Evolutionary conservation across 2,888 invertebrate species (phyloP).

Genomic region (Lamproptera curius): DNA sequence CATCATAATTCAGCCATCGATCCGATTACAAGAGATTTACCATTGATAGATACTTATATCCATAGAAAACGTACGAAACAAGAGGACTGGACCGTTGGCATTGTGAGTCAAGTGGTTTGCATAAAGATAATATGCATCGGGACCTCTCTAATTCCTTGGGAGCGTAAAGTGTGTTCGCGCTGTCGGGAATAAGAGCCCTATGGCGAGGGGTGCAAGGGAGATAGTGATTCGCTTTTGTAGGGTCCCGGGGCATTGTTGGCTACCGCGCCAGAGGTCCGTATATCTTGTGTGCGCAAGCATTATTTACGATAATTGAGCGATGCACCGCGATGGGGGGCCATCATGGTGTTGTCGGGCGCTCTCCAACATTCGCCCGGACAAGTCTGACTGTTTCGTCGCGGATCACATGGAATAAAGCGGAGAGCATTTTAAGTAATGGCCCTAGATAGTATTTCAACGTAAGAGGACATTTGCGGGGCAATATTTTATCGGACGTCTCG

Average conservation of each 20-base stretch:
- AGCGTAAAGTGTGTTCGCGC: conserved; percentile 45
- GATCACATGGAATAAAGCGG: conserved; percentile 77
- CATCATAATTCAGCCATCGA: conserved; percentile 44
- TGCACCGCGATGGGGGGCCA: conserved; percentile 77
- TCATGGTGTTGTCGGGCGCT: conserved; percentile 74
- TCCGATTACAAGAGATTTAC: conserved; percentile 59
- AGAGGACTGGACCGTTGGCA: conserved; percentile 63
- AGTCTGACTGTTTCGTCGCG: conserved; percentile 75
- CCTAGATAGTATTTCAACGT: conserved; percentile 75
- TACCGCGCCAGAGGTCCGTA: conserved; percentile 68
- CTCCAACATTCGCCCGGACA: conserved; percentile 76
- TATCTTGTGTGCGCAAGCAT: conserved; percentile 77
- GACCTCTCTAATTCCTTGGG: conserved; percentile 47
- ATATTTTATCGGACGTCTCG: conserved; percentile 74
- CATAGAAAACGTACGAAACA: conserved; percentile 62
- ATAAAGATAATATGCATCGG: conserved; percentile 77
- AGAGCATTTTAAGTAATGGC: conserved; percentile 77
- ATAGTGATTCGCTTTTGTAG: conserved; percentile 37
- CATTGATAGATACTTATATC: conserved; percentile 68
- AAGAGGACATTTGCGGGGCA: conserved; percentile 68
- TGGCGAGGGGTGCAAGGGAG: conserved; percentile 37
- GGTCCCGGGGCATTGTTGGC: conserved; percentile 61
- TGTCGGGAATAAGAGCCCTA: conserved; percentile 42
- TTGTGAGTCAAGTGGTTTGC: conserved; percentile 75
- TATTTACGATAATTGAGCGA: conserved; percentile 79